Percentiles rank a stretch among this genome's conserved stretches.
These are phyloP conservation scores for Esox lucius DNA, from an alignment of 2,797 vertebrate genomes.

Conservation along the genomic window DNA sequence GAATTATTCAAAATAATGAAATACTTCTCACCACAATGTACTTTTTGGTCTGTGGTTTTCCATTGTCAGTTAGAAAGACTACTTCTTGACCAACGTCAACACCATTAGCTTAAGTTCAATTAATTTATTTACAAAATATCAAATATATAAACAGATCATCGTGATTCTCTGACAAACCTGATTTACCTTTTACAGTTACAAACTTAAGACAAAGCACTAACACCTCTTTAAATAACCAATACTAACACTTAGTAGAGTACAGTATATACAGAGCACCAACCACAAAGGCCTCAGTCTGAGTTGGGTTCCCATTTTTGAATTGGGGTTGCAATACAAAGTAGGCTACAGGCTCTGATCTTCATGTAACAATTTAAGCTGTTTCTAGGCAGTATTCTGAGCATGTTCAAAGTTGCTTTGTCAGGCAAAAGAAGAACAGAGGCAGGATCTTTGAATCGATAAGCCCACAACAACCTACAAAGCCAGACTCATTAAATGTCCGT, in stretches of 20 bases:
- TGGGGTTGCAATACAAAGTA: constrained; percentile 10
- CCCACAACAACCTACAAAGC: no score
- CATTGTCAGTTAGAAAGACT: not conserved
- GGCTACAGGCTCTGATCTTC: constrained; percentile 14
- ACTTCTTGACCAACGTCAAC: not conserved
- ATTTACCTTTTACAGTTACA: constrained; percentile 17
- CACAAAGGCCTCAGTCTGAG: constrained; percentile 22
- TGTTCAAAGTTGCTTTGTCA: not conserved
- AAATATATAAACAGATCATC: constrained; percentile 49
- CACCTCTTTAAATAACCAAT: constrained; percentile 9
- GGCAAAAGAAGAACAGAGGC: constrained; percentile 6
- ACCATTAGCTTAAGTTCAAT: constrained; percentile 43
- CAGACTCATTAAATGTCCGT: no score
- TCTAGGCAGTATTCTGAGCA: constrained; percentile 22
- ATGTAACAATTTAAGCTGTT: constrained; percentile 3
- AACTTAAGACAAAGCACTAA: constrained; percentile 34
- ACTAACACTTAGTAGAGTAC: constrained; percentile 15
- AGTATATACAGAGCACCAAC: not conserved
- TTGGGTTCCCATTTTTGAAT: not conserved
- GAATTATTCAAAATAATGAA: constrained; percentile 11
- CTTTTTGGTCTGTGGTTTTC: not conserved
- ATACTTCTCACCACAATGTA: not conserved
- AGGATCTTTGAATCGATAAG: not conserved
- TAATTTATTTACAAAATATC: constrained; percentile 42
- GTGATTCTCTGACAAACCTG: constrained; percentile 43